Evolutionary conservation across 2,113 vertebrate species (phyloP).

Genomic region (Melospiza georgiana): DNA sequence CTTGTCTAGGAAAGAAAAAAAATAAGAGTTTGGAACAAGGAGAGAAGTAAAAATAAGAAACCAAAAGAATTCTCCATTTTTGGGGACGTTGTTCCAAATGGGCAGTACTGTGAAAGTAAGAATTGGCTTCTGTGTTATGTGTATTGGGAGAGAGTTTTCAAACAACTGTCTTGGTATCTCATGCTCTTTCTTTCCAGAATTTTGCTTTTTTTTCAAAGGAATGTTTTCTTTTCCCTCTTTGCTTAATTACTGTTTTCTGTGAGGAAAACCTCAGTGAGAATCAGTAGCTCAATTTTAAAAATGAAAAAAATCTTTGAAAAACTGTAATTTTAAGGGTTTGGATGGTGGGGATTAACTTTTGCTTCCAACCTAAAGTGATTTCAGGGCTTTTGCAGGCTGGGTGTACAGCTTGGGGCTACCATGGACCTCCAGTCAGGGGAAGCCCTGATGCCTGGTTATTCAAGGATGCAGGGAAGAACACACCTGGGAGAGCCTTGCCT

Average conservation of each 20-base stretch:
- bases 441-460: background rate
- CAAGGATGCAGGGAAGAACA: background rate
- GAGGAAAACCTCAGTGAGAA: background rate
- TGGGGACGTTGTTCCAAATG: background rate
- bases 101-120: background rate
- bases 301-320: background rate
- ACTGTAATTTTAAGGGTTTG: background rate
- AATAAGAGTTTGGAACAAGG: background rate
- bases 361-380: background rate
- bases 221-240: background rate
- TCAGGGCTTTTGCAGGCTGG: background rate
- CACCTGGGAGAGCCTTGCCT: background rate
- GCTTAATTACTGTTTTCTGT: background rate
- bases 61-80: background rate
- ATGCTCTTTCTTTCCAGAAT: background rate
- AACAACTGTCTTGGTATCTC: background rate
- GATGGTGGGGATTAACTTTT: background rate
- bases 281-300: background rate
- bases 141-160: background rate
- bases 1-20: background rate
- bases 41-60: background rate
- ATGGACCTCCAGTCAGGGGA: fast-evolving
- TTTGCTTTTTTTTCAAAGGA: background rate
- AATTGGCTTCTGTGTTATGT: background rate
- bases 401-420: background rate